Percentiles rank a stretch among this genome's conserved stretches.
Evolutionary conservation across 2,888 invertebrate species (phyloP).

Genomic region (Hofmannophila pseudospretella): DNA sequence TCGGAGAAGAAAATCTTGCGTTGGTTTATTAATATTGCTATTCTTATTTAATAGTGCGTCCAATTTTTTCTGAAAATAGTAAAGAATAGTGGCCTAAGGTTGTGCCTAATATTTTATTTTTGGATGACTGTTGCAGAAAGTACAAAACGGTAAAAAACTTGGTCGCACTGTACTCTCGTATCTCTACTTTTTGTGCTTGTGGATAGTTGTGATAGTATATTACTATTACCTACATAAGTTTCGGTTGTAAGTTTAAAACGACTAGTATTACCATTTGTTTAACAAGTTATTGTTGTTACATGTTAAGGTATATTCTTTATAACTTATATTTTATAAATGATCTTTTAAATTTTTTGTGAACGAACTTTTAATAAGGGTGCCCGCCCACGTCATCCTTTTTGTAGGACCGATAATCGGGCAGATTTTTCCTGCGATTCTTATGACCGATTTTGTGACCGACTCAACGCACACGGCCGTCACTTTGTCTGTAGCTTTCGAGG

Average conservation of each 20-base stretch:
- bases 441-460: no score
- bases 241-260: conserved; percentile 36
- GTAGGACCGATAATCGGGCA: no score
- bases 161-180: conserved; percentile 13
- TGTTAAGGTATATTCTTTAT: conserved; percentile 40
- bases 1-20: conserved; percentile 18
- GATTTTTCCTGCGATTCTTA: no score
- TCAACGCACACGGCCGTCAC: no score
- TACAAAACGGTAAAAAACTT: no score
- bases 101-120: no score
- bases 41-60: background rate
- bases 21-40: conserved; percentile 1
- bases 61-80: no score
- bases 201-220: conserved; percentile 39
- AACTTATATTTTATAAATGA: conserved; percentile 35
- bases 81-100: no score
- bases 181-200: conserved; percentile 22
- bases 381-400: no score
- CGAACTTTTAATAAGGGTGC: conserved; percentile 26
- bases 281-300: conserved; percentile 44
- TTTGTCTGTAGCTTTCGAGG: no score
- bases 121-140: no score
- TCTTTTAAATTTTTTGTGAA: conserved; percentile 26
- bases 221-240: conserved; percentile 37
- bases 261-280: conserved; percentile 47